Evolutionary conservation across 2,888 invertebrate genomes (phyloP).

Genomic region (Pandemis heparana): DNA sequence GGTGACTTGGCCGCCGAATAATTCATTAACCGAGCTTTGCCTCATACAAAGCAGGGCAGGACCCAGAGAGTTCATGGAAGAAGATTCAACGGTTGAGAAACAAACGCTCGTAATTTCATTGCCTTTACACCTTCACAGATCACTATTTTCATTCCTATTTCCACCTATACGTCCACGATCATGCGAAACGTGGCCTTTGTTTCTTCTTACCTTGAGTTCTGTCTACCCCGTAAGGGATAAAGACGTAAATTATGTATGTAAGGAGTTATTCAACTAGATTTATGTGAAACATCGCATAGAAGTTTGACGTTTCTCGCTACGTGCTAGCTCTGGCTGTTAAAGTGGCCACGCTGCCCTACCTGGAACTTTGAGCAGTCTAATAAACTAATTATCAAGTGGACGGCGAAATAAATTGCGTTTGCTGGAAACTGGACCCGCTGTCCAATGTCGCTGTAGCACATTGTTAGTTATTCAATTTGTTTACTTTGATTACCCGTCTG

Average conservation of each 20-base stretch:
- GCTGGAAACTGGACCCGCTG: slow-evolving; percentile 23
- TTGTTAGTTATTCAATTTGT: slow-evolving; percentile 22
- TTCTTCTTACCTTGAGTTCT: too few relatives aligned
- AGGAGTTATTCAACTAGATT: too few relatives aligned
- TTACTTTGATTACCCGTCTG: background rate
- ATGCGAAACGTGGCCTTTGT: too few relatives aligned
- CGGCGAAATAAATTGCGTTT: slow-evolving; percentile 37
- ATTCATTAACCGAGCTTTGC: slow-evolving; percentile 29
- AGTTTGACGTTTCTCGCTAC: too few relatives aligned
- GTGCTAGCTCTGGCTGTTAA: background rate
- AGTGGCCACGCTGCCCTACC: slow-evolving; percentile 27
- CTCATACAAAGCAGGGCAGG: slow-evolving; percentile 23
- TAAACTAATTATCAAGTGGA: slow-evolving; percentile 42
- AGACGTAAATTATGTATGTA: too few relatives aligned
- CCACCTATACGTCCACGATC: too few relatives aligned
- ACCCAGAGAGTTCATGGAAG: background rate
- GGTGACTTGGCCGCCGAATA: slow-evolving; percentile 19
- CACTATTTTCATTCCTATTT: too few relatives aligned
- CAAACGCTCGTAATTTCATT: slow-evolving; percentile 4
- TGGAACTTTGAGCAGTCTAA: slow-evolving; percentile 37
- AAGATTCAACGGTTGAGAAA: background rate
- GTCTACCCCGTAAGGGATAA: too few relatives aligned
- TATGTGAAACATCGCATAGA: too few relatives aligned
- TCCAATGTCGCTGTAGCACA: slow-evolving; percentile 16
- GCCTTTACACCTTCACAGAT: too few relatives aligned